Percentiles rank a stretch among this genome's conserved stretches.
phyloP scores from a whole-genome alignment of 1,140 invertebrate genomes.

The Atopsyche davidsoni region DNA sequence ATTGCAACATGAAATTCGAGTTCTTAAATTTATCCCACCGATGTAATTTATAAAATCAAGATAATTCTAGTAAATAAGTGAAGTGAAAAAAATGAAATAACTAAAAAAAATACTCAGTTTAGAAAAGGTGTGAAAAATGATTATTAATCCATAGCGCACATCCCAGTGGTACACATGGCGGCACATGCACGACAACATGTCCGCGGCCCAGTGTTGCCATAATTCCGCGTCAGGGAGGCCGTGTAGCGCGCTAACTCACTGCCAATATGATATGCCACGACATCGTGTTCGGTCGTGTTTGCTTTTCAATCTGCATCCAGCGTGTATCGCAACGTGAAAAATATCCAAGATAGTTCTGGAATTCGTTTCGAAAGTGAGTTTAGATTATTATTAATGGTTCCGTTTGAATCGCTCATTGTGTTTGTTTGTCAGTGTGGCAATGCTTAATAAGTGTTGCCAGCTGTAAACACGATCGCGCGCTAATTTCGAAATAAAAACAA shows the following conservation, averaged over 20 bases:
- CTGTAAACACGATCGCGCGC: constrained; percentile 12
- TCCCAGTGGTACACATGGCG: no score
- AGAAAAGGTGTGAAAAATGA: no score
- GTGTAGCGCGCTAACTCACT: constrained; percentile 7
- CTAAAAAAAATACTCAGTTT: no score
- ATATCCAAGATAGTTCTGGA: background rate
- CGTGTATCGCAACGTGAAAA: no score
- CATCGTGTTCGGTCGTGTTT: constrained; percentile 2
- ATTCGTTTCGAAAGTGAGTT: constrained; percentile 2
- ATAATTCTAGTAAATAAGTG: no score
- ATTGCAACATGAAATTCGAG: no score
- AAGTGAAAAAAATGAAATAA: no score
- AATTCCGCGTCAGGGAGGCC: constrained; percentile 10
- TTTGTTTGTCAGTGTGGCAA: constrained; percentile 1
- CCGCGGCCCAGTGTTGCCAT: constrained; percentile 17
- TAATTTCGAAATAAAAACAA: constrained; percentile 15
- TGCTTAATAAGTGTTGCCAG: constrained; percentile 7
- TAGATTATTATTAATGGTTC: constrained; percentile 15
- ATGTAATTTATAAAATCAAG: no score
- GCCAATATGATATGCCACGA: constrained; percentile 13
- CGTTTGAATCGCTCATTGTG: constrained; percentile 9
- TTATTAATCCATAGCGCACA: no score
- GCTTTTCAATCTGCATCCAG: no score
- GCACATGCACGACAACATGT: constrained; percentile 3
- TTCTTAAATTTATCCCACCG: no score